These are phyloP conservation scores for Onychostruthus taczanowskii DNA, from an alignment of 2,113 vertebrate genomes.

Conservation along the genomic window DNA sequence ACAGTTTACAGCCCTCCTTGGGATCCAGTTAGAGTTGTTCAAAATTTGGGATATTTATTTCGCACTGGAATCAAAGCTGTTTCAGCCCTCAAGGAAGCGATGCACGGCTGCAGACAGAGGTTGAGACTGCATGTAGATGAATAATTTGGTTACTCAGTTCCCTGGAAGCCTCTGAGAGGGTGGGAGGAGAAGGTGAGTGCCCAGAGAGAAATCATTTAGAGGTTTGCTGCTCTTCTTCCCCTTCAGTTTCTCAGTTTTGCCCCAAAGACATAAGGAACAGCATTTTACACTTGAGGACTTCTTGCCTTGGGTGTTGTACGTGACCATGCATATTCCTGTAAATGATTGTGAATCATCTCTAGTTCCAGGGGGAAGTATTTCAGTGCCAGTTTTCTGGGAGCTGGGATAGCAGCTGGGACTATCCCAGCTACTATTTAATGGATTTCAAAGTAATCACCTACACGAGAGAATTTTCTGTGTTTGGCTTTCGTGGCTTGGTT, in stretches of 20 bases:
- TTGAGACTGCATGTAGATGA: neutral
- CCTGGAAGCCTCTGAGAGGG: neutral
- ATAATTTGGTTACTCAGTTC: neutral
- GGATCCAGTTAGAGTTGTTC: neutral
- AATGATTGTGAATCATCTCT: neutral
- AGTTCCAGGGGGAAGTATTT: neutral
- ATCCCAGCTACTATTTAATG: neutral
- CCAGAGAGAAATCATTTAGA: neutral
- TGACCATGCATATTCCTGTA: neutral
- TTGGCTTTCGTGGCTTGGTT: neutral
- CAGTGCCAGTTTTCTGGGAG: neutral
- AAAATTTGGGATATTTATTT: conserved; percentile 4
- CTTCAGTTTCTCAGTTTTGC: neutral
- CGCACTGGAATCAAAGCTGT: neutral
- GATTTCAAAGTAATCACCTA: neutral
- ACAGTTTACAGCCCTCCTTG: neutral
- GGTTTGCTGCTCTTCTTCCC: neutral
- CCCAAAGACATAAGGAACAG: neutral
- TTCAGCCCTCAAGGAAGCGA: neutral
- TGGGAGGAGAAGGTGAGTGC: neutral
- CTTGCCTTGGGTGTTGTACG: neutral
- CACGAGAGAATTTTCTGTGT: rapidly evolving
- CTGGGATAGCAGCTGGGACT: neutral
- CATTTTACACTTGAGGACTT: neutral
- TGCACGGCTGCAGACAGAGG: neutral